phyloP scores from a whole-genome alignment of 2,888 invertebrate species.

The Endomychus coccineus region DNA sequence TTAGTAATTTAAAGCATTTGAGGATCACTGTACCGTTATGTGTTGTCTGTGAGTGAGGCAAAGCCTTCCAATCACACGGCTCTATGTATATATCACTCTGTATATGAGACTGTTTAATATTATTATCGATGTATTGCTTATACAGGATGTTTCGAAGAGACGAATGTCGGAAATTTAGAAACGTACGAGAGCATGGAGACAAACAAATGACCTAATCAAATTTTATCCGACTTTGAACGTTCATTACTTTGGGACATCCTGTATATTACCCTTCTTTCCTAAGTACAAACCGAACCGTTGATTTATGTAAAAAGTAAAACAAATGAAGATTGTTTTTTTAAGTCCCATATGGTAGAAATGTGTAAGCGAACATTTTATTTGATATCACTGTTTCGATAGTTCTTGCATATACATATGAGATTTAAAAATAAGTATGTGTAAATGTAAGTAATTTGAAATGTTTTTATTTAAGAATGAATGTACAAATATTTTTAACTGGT shows the following conservation, averaged over 20 bases:
- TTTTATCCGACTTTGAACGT: too few relatives aligned
- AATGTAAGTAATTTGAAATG: slow-evolving; percentile 40
- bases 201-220: too few relatives aligned
- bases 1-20: slow-evolving; percentile 26
- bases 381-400: too few relatives aligned
- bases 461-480: slow-evolving; percentile 43
- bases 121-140: slow-evolving; percentile 33
- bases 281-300: slow-evolving; percentile 32
- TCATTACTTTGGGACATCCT: too few relatives aligned
- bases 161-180: too few relatives aligned
- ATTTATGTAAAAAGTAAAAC: slow-evolving; percentile 16
- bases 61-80: slow-evolving; percentile 22
- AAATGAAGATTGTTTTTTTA: not conserved
- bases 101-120: slow-evolving; percentile 42
- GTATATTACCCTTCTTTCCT: slow-evolving; percentile 22
- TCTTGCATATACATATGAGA: slow-evolving; percentile 30
- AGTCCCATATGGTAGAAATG: not conserved
- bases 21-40: slow-evolving; percentile 36
- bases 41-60: slow-evolving; percentile 36
- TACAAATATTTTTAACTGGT: slow-evolving; percentile 45
- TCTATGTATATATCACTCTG: slow-evolving; percentile 38
- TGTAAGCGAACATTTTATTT: too few relatives aligned
- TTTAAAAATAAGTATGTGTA: slow-evolving; percentile 35
- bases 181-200: too few relatives aligned
- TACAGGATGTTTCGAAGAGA: too few relatives aligned